A percentile compares a stretch with the other conserved stretches of the same genome.
phyloP scores from a whole-genome alignment of 2,888 invertebrate species.

The Synanthedon andrenaeformis region DNA sequence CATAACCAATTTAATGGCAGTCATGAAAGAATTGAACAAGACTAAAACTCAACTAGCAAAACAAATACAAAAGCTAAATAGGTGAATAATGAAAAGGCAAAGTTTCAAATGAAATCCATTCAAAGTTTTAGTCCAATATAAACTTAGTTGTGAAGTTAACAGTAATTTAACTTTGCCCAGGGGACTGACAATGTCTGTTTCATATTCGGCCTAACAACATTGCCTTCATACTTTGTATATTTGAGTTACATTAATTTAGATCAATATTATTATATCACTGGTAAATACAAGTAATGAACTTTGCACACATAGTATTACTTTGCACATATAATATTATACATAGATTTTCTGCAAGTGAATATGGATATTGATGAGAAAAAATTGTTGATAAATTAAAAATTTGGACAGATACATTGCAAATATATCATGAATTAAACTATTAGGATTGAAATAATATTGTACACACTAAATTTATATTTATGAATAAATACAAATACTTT shows the following conservation, averaged over 20 bases:
- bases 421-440: too few species aligned
- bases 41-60: constrained; percentile 21
- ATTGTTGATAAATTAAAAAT: too few species aligned
- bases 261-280: not conserved
- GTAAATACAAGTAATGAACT: not conserved
- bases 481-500: too few species aligned
- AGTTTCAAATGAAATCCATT: constrained; percentile 50
- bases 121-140: constrained; percentile 40
- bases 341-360: too few species aligned
- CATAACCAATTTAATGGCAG: constrained; percentile 21
- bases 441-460: too few species aligned
- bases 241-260: not conserved
- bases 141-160: constrained; percentile 25
- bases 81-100: constrained; percentile 45
- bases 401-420: too few species aligned
- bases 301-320: too few species aligned
- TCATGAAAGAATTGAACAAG: constrained; percentile 33
- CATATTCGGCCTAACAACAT: not conserved
- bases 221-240: not conserved
- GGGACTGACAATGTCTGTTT: not conserved
- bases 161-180: constrained; percentile 33
- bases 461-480: too few species aligned
- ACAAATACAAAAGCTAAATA: constrained; percentile 43
- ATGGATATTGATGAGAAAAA: too few species aligned
- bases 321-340: too few species aligned